Conservation (phyloP, 2,113 vertebrate genomes). For the Vanacampus margaritifer region DNA sequence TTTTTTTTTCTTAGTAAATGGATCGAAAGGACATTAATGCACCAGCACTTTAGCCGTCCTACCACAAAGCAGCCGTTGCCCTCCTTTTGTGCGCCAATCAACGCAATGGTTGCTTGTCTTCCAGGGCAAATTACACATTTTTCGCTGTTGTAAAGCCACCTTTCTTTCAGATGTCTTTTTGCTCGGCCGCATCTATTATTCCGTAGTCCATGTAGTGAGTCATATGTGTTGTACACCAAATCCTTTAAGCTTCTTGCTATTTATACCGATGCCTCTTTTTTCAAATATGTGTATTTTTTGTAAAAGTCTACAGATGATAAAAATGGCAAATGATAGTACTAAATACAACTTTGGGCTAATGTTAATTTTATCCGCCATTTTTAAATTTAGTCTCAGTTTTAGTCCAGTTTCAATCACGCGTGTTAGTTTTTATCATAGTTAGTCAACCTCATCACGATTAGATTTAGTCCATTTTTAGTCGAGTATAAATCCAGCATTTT, state of each 20-base stretch:
- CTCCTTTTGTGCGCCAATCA: constrained; percentile 37
- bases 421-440: too few species aligned
- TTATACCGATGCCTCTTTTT: neutral
- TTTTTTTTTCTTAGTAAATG: constrained; percentile 52
- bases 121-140: constrained; percentile 8
- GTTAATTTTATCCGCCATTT: too few species aligned
- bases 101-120: constrained; percentile 26
- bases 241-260: constrained; percentile 13
- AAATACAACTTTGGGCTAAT: too few species aligned
- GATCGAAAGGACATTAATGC: constrained; percentile 55
- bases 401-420: too few species aligned
- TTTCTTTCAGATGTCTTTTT: constrained; percentile 34
- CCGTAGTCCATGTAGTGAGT: neutral
- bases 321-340: neutral
- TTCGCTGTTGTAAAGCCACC: constrained; percentile 20
- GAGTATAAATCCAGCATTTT: too few species aligned
- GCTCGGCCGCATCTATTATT: constrained; percentile 25
- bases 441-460: too few species aligned
- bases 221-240: constrained; percentile 34
- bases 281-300: too few species aligned
- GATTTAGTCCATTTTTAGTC: too few species aligned
- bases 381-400: too few species aligned
- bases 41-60: constrained; percentile 37
- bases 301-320: neutral
- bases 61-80: constrained; percentile 38